Evolutionary conservation across 2,113 vertebrate genomes (phyloP).

Genomic region (Platichthys flesus): DNA sequence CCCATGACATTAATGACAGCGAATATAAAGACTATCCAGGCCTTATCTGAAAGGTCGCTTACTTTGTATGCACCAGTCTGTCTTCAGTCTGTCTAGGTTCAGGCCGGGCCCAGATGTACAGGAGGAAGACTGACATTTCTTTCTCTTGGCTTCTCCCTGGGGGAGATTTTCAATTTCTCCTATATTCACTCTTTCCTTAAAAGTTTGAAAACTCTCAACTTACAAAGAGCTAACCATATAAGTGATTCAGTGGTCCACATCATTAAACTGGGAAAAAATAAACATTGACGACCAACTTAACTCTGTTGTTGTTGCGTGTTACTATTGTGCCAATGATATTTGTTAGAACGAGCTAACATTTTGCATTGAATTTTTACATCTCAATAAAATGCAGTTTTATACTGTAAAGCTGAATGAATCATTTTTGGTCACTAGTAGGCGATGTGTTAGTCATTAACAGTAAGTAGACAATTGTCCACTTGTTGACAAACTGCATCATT

Average conservation of each 20-base stretch:
- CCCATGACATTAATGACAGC: constrained; percentile 52
- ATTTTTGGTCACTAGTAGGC: too few relatives aligned
- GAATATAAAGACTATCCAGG: constrained; percentile 57
- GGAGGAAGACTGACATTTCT: constrained; percentile 64
- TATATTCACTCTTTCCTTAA: constrained; percentile 1
- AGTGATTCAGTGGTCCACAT: not conserved
- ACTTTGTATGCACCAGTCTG: constrained; percentile 62
- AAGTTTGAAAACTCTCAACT: constrained; percentile 23
- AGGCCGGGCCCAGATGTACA: constrained; percentile 28
- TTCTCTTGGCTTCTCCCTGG: constrained; percentile 29
- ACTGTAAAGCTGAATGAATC: not conserved
- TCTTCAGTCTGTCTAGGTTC: constrained; percentile 34
- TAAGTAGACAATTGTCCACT: too few relatives aligned
- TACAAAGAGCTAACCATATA: not conserved
- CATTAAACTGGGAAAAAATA: not conserved
- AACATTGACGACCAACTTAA: too few relatives aligned
- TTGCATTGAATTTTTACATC: not conserved
- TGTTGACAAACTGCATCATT: too few relatives aligned
- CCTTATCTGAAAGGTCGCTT: constrained; percentile 72
- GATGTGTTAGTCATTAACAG: too few relatives aligned
- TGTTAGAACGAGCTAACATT: not conserved
- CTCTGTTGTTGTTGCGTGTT: not conserved
- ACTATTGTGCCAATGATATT: not conserved
- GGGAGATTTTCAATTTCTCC: constrained; percentile 32
- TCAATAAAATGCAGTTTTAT: not conserved